Evolutionary conservation across 2,888 invertebrate genomes (phyloP).

Genomic region (Candidula unifasciata): DNA sequence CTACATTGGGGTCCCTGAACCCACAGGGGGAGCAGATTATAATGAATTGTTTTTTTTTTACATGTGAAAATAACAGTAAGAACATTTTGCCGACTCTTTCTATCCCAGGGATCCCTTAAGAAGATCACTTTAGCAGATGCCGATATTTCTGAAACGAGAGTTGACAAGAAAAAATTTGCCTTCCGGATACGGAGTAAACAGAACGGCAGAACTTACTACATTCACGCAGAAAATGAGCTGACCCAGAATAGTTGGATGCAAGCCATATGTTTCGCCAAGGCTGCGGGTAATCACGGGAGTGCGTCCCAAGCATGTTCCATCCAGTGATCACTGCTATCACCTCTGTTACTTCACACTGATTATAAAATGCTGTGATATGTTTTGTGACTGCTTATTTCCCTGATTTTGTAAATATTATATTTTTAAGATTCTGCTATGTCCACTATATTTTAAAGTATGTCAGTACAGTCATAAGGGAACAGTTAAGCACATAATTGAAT

Average conservation of each 20-base stretch:
- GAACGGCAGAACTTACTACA: constrained; percentile 73
- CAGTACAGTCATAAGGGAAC: no score
- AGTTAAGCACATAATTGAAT: no score
- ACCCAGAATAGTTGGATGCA: constrained; percentile 77
- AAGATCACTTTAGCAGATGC: constrained; percentile 74
- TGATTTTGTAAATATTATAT: background rate
- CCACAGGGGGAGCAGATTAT: no score
- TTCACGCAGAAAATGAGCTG: constrained; percentile 75
- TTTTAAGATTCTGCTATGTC: background rate
- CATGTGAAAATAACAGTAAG: no score
- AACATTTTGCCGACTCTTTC: constrained; percentile 52
- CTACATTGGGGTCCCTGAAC: no score
- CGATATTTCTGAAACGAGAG: constrained; percentile 74
- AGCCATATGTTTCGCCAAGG: constrained; percentile 77
- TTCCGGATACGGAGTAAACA: constrained; percentile 75
- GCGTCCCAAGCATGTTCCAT: constrained; percentile 74
- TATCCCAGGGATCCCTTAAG: constrained; percentile 71
- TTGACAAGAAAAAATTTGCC: constrained; percentile 75
- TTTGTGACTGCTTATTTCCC: background rate
- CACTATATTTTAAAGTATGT: background rate
- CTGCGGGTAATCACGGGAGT: constrained; percentile 71
- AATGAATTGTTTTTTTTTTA: no score
- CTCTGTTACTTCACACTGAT: constrained; percentile 9
- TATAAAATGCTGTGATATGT: constrained; percentile 28
- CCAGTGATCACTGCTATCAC: constrained; percentile 60